Evolutionary conservation across 2,797 vertebrate species (phyloP).

Genomic region (Parauchenoglanis ngamensis): DNA sequence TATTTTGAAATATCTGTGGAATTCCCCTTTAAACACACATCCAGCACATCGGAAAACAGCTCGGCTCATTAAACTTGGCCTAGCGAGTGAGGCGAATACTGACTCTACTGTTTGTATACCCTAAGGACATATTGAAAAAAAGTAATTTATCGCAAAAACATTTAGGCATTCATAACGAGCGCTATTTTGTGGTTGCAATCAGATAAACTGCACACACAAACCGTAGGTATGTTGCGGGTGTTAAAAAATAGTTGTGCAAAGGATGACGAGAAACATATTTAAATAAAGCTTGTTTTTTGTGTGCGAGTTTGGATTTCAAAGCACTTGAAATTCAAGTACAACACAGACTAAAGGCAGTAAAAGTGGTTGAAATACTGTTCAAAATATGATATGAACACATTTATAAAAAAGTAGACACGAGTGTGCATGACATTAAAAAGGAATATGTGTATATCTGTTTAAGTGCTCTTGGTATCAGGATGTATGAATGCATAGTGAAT

Average conservation of each 20-base stretch:
- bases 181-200: neutral
- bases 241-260: neutral
- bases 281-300: neutral
- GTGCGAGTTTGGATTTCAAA: neutral
- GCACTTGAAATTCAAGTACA: neutral
- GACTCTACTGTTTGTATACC: constrained; percentile 3
- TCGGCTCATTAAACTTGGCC: neutral
- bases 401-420: neutral
- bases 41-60: neutral
- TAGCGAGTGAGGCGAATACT: neutral
- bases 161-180: neutral
- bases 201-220: neutral
- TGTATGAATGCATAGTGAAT: neutral
- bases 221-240: neutral
- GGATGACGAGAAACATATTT: neutral
- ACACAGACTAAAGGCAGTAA: neutral
- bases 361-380: neutral
- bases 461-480: neutral
- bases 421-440: neutral
- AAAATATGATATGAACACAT: neutral
- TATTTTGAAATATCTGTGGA: neutral
- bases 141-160: neutral
- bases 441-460: neutral
- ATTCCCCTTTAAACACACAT: constrained; percentile 22
- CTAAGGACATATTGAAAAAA: neutral